Evolutionary conservation across 1,140 invertebrate genomes (phyloP).

Genomic region (Ctenoplectra terminalis): DNA sequence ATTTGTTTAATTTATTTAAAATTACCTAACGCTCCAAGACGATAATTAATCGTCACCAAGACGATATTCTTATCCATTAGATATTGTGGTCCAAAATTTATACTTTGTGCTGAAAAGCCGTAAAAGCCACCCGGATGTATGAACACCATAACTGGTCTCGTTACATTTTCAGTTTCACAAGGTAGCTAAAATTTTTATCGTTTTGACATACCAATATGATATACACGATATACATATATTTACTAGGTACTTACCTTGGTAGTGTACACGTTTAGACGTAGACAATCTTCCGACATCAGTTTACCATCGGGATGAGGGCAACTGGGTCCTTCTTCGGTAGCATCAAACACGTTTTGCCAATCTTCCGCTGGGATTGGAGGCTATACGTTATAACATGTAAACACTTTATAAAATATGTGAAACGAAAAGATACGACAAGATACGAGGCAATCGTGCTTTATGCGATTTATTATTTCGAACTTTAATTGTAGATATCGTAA

Average conservation of each 20-base stretch:
- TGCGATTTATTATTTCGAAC: too few species aligned
- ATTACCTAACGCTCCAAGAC: slow-evolving; percentile 85
- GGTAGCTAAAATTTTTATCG: slow-evolving; percentile 37
- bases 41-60: slow-evolving; percentile 89
- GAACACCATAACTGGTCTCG: slow-evolving; percentile 81
- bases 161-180: not conserved
- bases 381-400: slow-evolving; percentile 11
- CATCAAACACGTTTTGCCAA: slow-evolving; percentile 81
- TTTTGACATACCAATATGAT: not conserved
- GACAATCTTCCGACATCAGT: slow-evolving; percentile 86
- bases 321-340: slow-evolving; percentile 76
- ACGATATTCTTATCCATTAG: slow-evolving; percentile 87
- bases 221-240: too few species aligned
- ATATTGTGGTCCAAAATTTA: slow-evolving; percentile 85
- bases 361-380: slow-evolving; percentile 81
- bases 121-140: slow-evolving; percentile 84
- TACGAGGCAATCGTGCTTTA: too few species aligned
- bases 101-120: slow-evolving; percentile 80
- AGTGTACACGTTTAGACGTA: slow-evolving; percentile 90
- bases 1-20: not conserved
- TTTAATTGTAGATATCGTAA: not conserved
- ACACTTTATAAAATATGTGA: not conserved
- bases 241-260: slow-evolving; percentile 77
- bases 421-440: not conserved
- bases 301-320: slow-evolving; percentile 65